These are phyloP conservation scores for Erannis defoliaria DNA, from an alignment of 2,888 invertebrate genomes.

Conservation along the genomic window DNA sequence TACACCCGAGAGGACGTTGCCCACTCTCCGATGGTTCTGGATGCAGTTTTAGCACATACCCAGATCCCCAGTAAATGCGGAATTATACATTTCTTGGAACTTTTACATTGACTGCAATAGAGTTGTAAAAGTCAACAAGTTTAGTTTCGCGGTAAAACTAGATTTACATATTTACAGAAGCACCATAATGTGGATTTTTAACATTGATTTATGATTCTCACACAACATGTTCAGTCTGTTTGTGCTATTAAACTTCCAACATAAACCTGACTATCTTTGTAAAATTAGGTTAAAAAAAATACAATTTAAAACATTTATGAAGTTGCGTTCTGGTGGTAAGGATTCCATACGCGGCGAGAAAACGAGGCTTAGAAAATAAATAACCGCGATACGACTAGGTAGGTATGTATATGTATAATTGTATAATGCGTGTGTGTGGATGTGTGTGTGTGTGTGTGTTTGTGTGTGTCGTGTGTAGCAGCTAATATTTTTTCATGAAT, in stretches of 20 bases:
- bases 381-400: background rate
- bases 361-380: background rate
- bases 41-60: too few relatives aligned
- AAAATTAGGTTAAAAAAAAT: constrained; percentile 17
- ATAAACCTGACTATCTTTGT: constrained; percentile 33
- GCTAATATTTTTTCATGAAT: too few relatives aligned
- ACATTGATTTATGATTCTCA: constrained; percentile 41
- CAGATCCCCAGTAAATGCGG: too few relatives aligned
- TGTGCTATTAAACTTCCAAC: constrained; percentile 33
- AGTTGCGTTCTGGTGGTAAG: background rate
- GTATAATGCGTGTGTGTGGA: too few relatives aligned
- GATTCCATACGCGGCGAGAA: background rate
- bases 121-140: constrained; percentile 29
- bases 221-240: constrained; percentile 35
- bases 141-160: constrained; percentile 34
- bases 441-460: too few relatives aligned
- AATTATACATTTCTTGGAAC: background rate
- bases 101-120: constrained; percentile 2
- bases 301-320: constrained; percentile 5
- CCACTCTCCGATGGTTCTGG: too few relatives aligned
- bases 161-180: constrained; percentile 34
- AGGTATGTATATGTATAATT: too few relatives aligned
- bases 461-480: too few relatives aligned
- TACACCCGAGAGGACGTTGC: too few relatives aligned
- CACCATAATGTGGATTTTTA: constrained; percentile 32